Evolutionary conservation across 2,797 vertebrate genomes (phyloP).

Genomic region (Alca torda): DNA sequence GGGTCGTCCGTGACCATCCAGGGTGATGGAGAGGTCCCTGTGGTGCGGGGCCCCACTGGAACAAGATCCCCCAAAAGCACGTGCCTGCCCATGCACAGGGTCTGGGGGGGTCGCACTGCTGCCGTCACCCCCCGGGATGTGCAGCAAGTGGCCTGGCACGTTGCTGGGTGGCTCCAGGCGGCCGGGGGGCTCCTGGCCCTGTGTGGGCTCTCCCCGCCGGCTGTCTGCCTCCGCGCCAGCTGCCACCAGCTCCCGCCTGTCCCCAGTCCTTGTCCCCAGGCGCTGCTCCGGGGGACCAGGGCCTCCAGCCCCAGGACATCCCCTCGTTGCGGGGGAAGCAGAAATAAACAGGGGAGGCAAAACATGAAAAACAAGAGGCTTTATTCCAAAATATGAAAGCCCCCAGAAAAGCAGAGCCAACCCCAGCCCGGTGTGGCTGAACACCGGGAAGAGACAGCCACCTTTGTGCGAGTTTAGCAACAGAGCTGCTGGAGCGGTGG

Average conservation of each 20-base stretch:
- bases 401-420: background rate
- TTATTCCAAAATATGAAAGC: slow-evolving; percentile 33
- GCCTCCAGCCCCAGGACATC: background rate
- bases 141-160: background rate
- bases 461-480: background rate
- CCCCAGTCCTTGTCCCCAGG: background rate
- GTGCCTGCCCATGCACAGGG: background rate
- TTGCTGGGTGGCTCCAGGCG: accelerated
- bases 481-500: accelerated
- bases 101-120: background rate
- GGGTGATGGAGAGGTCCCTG: background rate
- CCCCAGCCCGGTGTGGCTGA: background rate
- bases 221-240: background rate
- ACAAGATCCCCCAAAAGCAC: background rate
- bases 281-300: accelerated
- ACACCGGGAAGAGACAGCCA: accelerated
- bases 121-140: background rate
- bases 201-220: accelerated
- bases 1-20: background rate
- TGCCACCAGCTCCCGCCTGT: background rate
- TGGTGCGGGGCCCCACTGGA: background rate
- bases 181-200: background rate
- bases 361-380: background rate
- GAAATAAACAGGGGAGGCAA: background rate
- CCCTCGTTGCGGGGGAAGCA: accelerated